These are phyloP conservation scores for Agonopterix arenella DNA, from an alignment of 2,888 invertebrate genomes.

Conservation along the genomic window DNA sequence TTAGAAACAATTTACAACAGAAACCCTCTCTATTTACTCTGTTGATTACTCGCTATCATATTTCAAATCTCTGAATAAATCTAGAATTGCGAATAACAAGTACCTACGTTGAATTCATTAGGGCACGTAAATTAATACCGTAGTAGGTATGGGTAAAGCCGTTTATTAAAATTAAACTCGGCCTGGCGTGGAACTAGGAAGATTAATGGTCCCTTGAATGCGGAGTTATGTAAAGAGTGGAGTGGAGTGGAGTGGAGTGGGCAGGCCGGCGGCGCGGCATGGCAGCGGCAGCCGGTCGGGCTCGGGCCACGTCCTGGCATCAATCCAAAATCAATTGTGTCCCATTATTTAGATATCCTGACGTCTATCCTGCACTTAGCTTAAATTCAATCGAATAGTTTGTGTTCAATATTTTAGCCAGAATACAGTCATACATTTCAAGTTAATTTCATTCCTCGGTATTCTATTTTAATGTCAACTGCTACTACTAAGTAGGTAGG, in stretches of 20 bases:
- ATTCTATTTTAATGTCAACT: too few species aligned
- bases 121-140: slow-evolving; percentile 61
- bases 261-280: not conserved
- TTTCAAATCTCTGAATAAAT: slow-evolving; percentile 34
- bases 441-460: too few species aligned
- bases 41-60: slow-evolving; percentile 23
- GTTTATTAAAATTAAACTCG: slow-evolving; percentile 75
- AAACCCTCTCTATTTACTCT: not conserved
- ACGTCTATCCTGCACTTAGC: slow-evolving; percentile 5
- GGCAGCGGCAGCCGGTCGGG: slow-evolving; percentile 31
- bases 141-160: slow-evolving; percentile 51
- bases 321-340: slow-evolving; percentile 73
- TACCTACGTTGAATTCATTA: slow-evolving; percentile 47
- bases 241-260: slow-evolving; percentile 48
- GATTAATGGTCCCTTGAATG: slow-evolving; percentile 74
- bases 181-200: slow-evolving; percentile 71
- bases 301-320: slow-evolving; percentile 63
- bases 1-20: not conserved
- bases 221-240: slow-evolving; percentile 73
- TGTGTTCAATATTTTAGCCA: too few species aligned
- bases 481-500: too few species aligned
- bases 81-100: slow-evolving; percentile 40
- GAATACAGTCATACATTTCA: too few species aligned
- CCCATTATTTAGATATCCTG: slow-evolving; percentile 50
- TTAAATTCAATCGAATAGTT: not conserved